phyloP scores from a whole-genome alignment of 2,888 invertebrate species.

The Phortica okadai region DNA sequence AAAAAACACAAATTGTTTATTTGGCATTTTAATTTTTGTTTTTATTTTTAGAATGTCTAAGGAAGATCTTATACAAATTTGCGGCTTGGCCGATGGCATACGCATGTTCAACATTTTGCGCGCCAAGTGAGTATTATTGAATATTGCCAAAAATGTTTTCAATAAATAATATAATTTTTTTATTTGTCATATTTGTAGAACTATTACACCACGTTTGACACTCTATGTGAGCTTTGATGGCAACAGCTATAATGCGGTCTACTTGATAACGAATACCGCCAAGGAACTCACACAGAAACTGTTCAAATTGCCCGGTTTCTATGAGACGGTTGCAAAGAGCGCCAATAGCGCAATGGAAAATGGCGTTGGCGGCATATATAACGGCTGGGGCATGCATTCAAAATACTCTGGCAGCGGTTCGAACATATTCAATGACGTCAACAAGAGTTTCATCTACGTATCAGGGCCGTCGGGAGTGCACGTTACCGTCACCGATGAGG shows the following conservation, averaged over 20 bases:
- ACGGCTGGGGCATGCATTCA: constrained; percentile 72
- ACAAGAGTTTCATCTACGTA: constrained; percentile 81
- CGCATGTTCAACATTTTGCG: constrained; percentile 93
- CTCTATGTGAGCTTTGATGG: constrained; percentile 87
- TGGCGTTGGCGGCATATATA: constrained; percentile 57
- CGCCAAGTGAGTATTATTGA: constrained; percentile 81
- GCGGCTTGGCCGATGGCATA: constrained; percentile 95
- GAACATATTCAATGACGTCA: constrained; percentile 78
- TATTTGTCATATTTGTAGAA: constrained; percentile 74
- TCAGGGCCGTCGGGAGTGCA: constrained; percentile 91
- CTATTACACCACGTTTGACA: constrained; percentile 86
- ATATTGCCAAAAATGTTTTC: not conserved
- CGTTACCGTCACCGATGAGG: constrained; percentile 89
- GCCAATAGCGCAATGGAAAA: constrained; percentile 60
- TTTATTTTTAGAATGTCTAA: constrained; percentile 82
- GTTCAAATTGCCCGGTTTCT: constrained; percentile 79
- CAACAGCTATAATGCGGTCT: constrained; percentile 87
- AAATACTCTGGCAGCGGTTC: constrained; percentile 76
- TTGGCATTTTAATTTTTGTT: not conserved
- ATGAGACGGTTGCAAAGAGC: constrained; percentile 72
- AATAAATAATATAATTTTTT: constrained; percentile 15
- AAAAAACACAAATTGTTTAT: not conserved
- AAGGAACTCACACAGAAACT: constrained; percentile 83
- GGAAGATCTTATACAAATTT: constrained; percentile 95
- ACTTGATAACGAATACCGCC: constrained; percentile 83